Evolutionary conservation across 2,797 vertebrate genomes (phyloP).

Genomic region (Lophotriccus pileatus): DNA sequence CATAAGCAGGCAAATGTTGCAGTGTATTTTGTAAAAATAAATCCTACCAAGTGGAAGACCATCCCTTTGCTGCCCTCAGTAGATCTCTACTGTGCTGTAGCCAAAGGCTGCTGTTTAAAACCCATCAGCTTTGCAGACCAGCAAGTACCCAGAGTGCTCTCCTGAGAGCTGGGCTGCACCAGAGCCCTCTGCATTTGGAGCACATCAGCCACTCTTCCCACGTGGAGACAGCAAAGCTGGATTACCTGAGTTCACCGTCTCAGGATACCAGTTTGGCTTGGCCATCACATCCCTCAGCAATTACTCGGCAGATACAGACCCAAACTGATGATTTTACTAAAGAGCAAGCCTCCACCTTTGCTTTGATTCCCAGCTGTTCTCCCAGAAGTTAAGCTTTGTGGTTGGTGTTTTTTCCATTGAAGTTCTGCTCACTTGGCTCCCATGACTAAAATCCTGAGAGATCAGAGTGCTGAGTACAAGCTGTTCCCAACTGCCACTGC

Average conservation of each 20-base stretch:
- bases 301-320: background rate
- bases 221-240: accelerated
- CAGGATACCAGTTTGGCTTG: background rate
- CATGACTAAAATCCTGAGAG: background rate
- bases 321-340: background rate
- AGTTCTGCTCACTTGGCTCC: background rate
- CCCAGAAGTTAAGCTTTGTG: background rate
- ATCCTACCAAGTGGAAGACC: background rate
- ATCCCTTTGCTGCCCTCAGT: background rate
- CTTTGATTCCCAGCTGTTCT: conserved; percentile 6
- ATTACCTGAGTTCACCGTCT: accelerated
- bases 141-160: background rate
- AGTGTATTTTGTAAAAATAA: accelerated
- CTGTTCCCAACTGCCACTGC: background rate
- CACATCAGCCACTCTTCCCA: background rate
- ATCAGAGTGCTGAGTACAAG: background rate
- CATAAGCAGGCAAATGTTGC: background rate
- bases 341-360: background rate
- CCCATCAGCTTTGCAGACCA: background rate
- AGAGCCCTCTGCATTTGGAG: background rate
- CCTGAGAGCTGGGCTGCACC: background rate
- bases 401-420: background rate
- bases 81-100: background rate
- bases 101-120: background rate
- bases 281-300: background rate